These are phyloP conservation scores for Meandrusa payeni DNA, from an alignment of 2,888 invertebrate genomes.

Conservation along the genomic window DNA sequence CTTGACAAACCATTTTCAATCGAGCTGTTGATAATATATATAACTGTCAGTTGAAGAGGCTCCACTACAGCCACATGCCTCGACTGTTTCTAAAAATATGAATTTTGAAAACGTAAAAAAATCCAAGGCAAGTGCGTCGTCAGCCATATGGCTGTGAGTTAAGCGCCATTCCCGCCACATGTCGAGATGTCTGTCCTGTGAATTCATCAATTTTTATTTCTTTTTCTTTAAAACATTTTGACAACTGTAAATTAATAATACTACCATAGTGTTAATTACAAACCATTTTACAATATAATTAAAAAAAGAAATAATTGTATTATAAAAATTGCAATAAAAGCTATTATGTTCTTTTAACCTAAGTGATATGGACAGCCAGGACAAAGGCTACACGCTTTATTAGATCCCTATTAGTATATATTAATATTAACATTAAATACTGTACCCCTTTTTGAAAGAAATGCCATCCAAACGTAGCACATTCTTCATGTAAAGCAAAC, in stretches of 20 bases:
- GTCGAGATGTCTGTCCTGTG: conserved; percentile 1
- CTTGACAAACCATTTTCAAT: too few species aligned
- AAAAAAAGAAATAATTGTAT: too few species aligned
- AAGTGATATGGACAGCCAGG: too few species aligned
- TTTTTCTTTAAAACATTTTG: neutral
- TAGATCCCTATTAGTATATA: too few species aligned
- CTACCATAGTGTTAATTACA: too few species aligned
- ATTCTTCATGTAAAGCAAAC: conserved; percentile 54
- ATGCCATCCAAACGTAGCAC: conserved; percentile 62
- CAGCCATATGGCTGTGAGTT: conserved; percentile 8
- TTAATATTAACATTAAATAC: neutral
- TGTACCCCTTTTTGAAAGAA: conserved; percentile 60
- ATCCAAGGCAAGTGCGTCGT: conserved; percentile 1
- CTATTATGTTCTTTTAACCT: too few species aligned
- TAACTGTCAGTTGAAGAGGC: too few species aligned
- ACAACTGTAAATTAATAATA: too few species aligned
- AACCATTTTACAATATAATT: too few species aligned
- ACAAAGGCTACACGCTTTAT: too few species aligned
- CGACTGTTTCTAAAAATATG: conserved; percentile 17
- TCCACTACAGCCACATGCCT: neutral
- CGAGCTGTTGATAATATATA: too few species aligned
- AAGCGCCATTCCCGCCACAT: conserved; percentile 4
- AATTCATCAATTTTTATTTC: neutral
- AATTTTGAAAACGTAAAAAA: neutral
- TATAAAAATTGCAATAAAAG: too few species aligned